Evolutionary conservation across 30 jellyfish, hydroid and myxozoan genomes (phyloP).

Genomic region (Chrysaora quinquecirrha): DNA sequence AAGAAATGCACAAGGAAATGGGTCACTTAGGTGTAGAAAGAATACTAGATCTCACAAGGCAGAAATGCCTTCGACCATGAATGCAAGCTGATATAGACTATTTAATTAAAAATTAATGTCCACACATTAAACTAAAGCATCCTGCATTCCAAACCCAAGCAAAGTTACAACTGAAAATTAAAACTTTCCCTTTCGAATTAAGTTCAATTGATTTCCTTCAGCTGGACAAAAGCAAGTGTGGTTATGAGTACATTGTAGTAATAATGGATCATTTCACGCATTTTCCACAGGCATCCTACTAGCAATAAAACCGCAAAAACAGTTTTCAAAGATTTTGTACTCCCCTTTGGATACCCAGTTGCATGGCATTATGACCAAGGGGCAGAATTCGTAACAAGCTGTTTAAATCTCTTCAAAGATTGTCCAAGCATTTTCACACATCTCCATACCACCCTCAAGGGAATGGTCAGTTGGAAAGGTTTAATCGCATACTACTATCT

Average conservation of each 20-base stretch:
- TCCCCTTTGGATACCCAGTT: slow-evolving; percentile 43
- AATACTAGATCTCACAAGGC: slow-evolving; percentile 1
- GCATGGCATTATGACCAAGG: slow-evolving; percentile 63
- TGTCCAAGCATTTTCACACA: slow-evolving; percentile 47
- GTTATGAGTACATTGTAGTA: slow-evolving; percentile 42
- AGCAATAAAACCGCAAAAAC: slow-evolving; percentile 41
- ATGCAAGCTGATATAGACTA: slow-evolving; percentile 23
- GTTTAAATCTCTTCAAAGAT: slow-evolving; percentile 18
- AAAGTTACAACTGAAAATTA: neutral
- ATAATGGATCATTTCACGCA: slow-evolving; percentile 42
- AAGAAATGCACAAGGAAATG: slow-evolving; percentile 23
- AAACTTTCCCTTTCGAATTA: slow-evolving; percentile 41
- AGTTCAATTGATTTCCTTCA: slow-evolving; percentile 38
- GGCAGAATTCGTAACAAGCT: slow-evolving; percentile 55
- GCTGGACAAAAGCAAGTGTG: slow-evolving; percentile 43
- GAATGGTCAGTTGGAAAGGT: slow-evolving; percentile 57
- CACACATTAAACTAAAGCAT: neutral
- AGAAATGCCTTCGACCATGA: slow-evolving; percentile 26
- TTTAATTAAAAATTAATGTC: slow-evolving; percentile 8
- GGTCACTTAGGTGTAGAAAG: slow-evolving; percentile 55
- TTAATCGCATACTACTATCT: slow-evolving; percentile 15
- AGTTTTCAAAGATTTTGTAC: slow-evolving; percentile 58
- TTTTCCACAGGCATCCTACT: slow-evolving; percentile 60
- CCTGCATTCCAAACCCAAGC: slow-evolving; percentile 26
- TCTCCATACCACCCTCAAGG: slow-evolving; percentile 63